Base-by-base conservation (phyloP, 2,888 invertebrate genomes). In the Cacoxenus indagator region DNA sequence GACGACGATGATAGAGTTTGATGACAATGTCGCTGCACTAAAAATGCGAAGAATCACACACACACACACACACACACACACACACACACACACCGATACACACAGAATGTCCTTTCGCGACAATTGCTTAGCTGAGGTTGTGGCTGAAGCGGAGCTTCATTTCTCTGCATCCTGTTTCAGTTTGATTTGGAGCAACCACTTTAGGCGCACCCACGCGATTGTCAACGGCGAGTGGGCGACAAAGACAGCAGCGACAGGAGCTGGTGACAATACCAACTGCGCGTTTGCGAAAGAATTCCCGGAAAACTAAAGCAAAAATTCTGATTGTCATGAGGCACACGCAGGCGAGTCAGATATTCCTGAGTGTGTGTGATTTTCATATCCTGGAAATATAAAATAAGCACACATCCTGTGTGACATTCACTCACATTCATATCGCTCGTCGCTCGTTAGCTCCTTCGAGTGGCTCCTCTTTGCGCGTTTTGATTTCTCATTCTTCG, bases 351-450 rank as follows among this genome's bases (percentile, higher is more conserved):
- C 8, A 31, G 5, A 6, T 29, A 6, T 37, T n/a, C 17, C 19
- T 19, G 31, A 17, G 24, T 31, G n/a, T 59, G 31, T 59, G 22
- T 31, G 59, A 46, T n/a, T 66, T 55, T n/a, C 57, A 59, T 70
- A 57, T 72, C 74, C 72, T 73, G 75, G 67, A 72, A 80, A 65
- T 74, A 62, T 54, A 73, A 74, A 75, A 69, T 70, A 75, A 73
- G 71, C 77, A 80, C 77, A 73, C 82, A 78, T 82, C 83, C 81
- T 82, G 81, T 76, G 72, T 76, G 76, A 77, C 78, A 76, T 77
- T 77, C 76, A 80, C 76, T 77, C 78, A 77, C 75, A 67, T 71
- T 65, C 64, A 54, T 65, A 26, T 67, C 29, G 27, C 26, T 17
- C 37, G 17, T 22, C 31, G 4, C 24, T n/a, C 19, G 31, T 9